Base-by-base conservation (phyloP, 2,113 vertebrate species). In the Pelusios castaneus region DNA sequence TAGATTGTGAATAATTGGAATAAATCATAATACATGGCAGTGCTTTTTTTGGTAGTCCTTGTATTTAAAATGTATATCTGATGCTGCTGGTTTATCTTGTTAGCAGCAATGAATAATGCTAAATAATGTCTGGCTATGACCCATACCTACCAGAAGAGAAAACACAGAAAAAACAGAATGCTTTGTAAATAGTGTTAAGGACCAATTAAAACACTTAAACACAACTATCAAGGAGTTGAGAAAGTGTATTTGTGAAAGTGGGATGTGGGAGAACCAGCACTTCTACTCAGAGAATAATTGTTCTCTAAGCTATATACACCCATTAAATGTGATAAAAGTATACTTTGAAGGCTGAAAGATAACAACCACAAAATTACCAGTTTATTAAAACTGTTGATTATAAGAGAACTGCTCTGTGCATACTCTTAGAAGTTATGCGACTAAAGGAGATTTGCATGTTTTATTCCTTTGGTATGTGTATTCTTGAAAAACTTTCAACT, bases 151-250 rank as follows among this genome's bases (percentile, higher is more conserved):
- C 27, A 91, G 80, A 76, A 79, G 43, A 82, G 88, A 10, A 91
- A 56, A 83, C 2, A 25, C 0, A 77, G 10, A 2, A 86, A 80
- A 80, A 2, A 1, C 3, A 31, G 90, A 84, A 27, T n/a, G 45
- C 45, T 73, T 34, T 58, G 56, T 79, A 41, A 87, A 83, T 27
- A 21, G n/a, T 4, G 16, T 81, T 47, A 91, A 89, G 85, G 67
- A 43, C 88, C 82, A 47, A 25, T 92, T 34, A 89, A 89, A 58
- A 88, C 91, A 80, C 27, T n/a, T 51, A 92, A 92, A 95, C 80
- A 41, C n/a, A 43, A 67, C 85, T 73, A 80, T 25, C 0, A 2
- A 11, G 78, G 84, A 16, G 14, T 16, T 79, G 38, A 95, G 80
- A 95, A 89, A 84, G 2, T 24, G 29, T 54, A 4, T 88, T 82